Percentiles rank a stretch among this genome's conserved stretches.
Conservation (phyloP, 1,140 invertebrate genomes). For the Wasmannia auropunctata region DNA sequence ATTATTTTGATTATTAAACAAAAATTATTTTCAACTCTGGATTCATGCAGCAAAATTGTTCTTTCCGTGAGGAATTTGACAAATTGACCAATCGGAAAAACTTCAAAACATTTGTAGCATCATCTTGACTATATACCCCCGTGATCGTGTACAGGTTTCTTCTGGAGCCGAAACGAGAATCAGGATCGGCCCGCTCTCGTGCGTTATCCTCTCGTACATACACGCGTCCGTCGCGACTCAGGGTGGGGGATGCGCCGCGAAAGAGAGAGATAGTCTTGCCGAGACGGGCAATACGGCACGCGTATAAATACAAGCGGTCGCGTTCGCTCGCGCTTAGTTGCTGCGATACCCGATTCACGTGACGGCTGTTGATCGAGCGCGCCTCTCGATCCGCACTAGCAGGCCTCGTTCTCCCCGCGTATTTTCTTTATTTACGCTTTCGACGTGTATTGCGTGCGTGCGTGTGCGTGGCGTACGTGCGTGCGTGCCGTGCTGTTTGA, state of each 20-base stretch:
- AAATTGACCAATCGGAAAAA: too few species aligned
- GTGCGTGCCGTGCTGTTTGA: constrained; percentile 13
- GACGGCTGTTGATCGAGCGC: constrained; percentile 65
- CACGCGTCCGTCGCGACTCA: neutral
- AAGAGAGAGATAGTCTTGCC: constrained; percentile 66
- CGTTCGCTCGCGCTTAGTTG: constrained; percentile 80
- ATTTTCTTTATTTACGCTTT: neutral
- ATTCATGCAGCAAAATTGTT: too few species aligned
- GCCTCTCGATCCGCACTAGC: constrained; percentile 9
- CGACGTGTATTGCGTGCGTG: neutral
- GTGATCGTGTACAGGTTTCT: neutral
- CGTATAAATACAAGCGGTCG: constrained; percentile 83
- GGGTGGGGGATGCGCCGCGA: constrained; percentile 69
- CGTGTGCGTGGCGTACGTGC: neutral
- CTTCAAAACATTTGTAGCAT: too few species aligned
- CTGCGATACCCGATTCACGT: constrained; percentile 71
- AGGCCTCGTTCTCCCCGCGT: constrained; percentile 20
- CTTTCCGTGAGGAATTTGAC: too few species aligned
- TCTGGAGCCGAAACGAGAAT: neutral
- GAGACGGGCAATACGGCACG: constrained; percentile 65
- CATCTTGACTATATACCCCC: too few species aligned
- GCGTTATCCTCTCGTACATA: constrained; percentile 60
- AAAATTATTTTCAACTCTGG: too few species aligned
- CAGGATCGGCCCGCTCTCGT: constrained; percentile 30
- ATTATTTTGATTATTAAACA: too few species aligned